These are phyloP conservation scores for Amiota minor DNA, from an alignment of 2,888 invertebrate genomes.

Conservation along the genomic window DNA sequence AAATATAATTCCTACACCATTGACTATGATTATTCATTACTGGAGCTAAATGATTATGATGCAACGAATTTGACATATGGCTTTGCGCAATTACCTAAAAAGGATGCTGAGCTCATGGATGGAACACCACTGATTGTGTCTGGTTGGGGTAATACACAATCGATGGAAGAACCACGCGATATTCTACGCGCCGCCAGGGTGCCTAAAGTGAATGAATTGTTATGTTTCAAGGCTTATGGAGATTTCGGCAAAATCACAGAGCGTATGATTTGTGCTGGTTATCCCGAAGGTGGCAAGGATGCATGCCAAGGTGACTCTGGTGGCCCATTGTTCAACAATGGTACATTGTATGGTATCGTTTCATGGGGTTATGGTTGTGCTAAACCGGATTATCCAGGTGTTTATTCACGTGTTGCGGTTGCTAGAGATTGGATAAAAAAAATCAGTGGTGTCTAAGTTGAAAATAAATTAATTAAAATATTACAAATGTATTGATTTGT, in stretches of 20 bases:
- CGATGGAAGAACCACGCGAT: slow-evolving; percentile 44
- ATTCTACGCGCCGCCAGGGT: slow-evolving; percentile 59
- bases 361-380: slow-evolving; percentile 72
- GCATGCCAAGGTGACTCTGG: slow-evolving; percentile 71
- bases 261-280: slow-evolving; percentile 69
- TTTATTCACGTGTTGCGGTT: slow-evolving; percentile 62
- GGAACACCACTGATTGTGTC: slow-evolving; percentile 62
- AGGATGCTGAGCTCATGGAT: slow-evolving; percentile 55
- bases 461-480: neutral
- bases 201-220: slow-evolving; percentile 59
- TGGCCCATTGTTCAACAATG: slow-evolving; percentile 61
- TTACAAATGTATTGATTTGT: no score
- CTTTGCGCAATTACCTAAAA: slow-evolving; percentile 54
- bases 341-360: slow-evolving; percentile 65
- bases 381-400: slow-evolving; percentile 62
- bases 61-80: slow-evolving; percentile 48
- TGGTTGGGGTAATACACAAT: slow-evolving; percentile 69
- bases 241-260: slow-evolving; percentile 58
- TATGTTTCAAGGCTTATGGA: slow-evolving; percentile 57
- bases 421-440: slow-evolving; percentile 61
- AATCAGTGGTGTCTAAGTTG: slow-evolving; percentile 45
- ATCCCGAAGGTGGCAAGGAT: slow-evolving; percentile 64
- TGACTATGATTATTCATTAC: slow-evolving; percentile 73
- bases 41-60: slow-evolving; percentile 63
- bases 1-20: slow-evolving; percentile 68